phyloP scores from a whole-genome alignment of 2,113 vertebrate genomes.

The Centropristis striata region DNA sequence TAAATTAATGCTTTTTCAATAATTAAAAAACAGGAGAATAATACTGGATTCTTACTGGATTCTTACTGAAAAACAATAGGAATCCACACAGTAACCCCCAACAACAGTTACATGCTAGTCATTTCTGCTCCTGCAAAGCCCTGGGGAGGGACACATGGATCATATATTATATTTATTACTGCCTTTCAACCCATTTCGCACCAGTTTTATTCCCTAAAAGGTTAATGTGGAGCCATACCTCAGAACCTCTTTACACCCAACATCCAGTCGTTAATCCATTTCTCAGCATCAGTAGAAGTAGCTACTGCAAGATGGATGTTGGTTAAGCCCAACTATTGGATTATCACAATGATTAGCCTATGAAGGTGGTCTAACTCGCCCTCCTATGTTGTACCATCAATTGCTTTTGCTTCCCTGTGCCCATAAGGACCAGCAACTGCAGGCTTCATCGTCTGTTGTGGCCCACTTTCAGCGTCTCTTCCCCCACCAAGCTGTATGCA shows the following conservation, averaged over 20 bases:
- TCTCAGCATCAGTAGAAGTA: slow-evolving; percentile 9
- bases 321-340: slow-evolving; percentile 22
- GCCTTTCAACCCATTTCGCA: neutral
- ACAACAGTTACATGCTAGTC: neutral
- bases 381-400: slow-evolving; percentile 9
- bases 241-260: neutral
- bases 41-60: neutral
- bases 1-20: neutral
- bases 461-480: slow-evolving; percentile 28
- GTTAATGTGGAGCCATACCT: neutral
- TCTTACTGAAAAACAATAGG: neutral
- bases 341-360: slow-evolving; percentile 37
- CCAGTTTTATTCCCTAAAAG: neutral
- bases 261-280: neutral
- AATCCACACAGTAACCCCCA: neutral
- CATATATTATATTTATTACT: neutral
- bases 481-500: slow-evolving; percentile 38
- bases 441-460: slow-evolving; percentile 20
- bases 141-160: neutral
- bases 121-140: neutral
- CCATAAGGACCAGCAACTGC: slow-evolving; percentile 14
- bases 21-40: neutral
- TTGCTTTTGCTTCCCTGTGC: neutral
- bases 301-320: slow-evolving; percentile 1
- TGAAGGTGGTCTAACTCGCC: slow-evolving; percentile 16